These are phyloP conservation scores for Scaptodrosophila lebanonensis DNA, from an alignment of 1,140 invertebrate species.

Conservation along the genomic window DNA sequence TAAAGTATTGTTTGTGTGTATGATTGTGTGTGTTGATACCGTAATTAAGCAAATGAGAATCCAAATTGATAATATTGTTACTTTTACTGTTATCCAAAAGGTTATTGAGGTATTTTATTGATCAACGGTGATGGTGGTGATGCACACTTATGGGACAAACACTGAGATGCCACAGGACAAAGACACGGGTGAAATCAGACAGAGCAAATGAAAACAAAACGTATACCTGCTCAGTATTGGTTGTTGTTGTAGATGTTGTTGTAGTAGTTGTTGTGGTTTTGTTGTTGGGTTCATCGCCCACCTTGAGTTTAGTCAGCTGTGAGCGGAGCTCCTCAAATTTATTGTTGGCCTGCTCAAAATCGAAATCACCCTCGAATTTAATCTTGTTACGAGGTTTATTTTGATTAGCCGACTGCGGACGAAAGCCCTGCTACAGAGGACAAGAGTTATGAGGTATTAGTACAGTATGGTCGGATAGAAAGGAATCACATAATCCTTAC, in stretches of 20 bases:
- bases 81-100: background rate
- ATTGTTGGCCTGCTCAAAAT: slow-evolving; percentile 98
- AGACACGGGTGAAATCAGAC: background rate
- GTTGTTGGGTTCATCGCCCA: slow-evolving; percentile 82
- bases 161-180: background rate
- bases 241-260: slow-evolving; percentile 34
- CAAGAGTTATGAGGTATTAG: background rate
- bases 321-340: slow-evolving; percentile 95
- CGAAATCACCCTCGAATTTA: slow-evolving; percentile 63
- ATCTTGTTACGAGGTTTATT: slow-evolving; percentile 66
- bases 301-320: slow-evolving; percentile 90
- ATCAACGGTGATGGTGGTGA: no score
- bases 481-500: slow-evolving; percentile 27
- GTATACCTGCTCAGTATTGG: slow-evolving; percentile 77
- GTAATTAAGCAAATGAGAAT: background rate
- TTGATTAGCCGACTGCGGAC: slow-evolving; percentile 61
- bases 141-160: no score
- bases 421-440: slow-evolving; percentile 49
- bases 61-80: background rate
- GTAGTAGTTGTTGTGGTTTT: slow-evolving; percentile 29
- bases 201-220: slow-evolving; percentile 11
- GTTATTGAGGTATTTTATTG: slow-evolving; percentile 1
- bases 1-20: no score
- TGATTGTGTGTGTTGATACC: no score
- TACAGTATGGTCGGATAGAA: background rate